Percentiles rank a stretch among this genome's conserved stretches.
phyloP scores from a whole-genome alignment of 2,888 invertebrate species.

The Xanthostigma xanthostigma region DNA sequence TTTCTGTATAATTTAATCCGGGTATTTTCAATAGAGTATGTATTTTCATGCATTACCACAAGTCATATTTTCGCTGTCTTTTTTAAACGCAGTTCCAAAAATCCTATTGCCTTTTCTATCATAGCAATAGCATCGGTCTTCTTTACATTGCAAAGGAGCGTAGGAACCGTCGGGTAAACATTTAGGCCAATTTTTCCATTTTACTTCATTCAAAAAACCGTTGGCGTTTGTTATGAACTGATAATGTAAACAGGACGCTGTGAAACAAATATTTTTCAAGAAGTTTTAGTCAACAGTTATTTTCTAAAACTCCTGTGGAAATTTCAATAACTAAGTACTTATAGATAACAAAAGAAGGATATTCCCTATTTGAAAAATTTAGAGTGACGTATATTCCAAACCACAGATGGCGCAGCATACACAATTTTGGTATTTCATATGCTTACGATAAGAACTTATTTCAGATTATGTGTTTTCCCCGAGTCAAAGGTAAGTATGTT shows the following conservation, averaged over 20 bases:
- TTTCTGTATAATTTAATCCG: too few species aligned
- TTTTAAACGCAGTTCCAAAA: slow-evolving; percentile 48
- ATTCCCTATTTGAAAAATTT: too few species aligned
- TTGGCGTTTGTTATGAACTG: slow-evolving; percentile 2
- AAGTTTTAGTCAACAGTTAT: slow-evolving; percentile 10
- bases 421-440: too few species aligned
- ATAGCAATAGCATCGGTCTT: slow-evolving; percentile 54
- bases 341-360: too few species aligned
- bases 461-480: too few species aligned
- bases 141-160: slow-evolving; percentile 51
- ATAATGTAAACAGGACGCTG: slow-evolving; percentile 14
- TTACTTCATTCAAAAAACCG: slow-evolving; percentile 3
- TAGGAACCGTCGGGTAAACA: slow-evolving; percentile 42
- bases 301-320: background rate
- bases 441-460: too few species aligned
- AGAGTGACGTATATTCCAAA: too few species aligned
- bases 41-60: slow-evolving; percentile 35
- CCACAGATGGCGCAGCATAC: too few species aligned
- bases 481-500: too few species aligned
- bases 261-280: slow-evolving; percentile 2
- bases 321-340: too few species aligned
- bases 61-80: slow-evolving; percentile 41
- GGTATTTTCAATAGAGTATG: too few species aligned
- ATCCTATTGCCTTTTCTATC: slow-evolving; percentile 41
- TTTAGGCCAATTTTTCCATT: slow-evolving; percentile 23